Percentiles rank a stretch among this genome's conserved stretches.
Evolutionary conservation across 2,797 vertebrate genomes (phyloP).

Genomic region (Amphiprion clarkii): DNA sequence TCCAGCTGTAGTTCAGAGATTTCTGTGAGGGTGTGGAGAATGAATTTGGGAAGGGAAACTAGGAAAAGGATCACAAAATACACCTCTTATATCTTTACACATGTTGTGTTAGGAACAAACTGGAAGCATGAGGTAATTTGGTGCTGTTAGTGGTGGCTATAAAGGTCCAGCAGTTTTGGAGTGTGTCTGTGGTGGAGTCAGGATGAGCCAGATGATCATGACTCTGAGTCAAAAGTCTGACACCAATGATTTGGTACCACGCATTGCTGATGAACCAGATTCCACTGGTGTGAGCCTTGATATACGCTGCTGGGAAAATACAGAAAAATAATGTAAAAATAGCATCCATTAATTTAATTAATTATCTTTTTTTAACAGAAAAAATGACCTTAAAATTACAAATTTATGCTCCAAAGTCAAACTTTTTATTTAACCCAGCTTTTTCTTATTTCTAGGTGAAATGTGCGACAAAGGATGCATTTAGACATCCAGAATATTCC

Average conservation of each 20-base stretch:
- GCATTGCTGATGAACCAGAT: slow-evolving; percentile 1
- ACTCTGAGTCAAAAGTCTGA: slow-evolving; percentile 29
- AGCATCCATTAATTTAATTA: too few relatives aligned
- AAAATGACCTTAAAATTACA: too few relatives aligned
- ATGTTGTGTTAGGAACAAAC: neutral
- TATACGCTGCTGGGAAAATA: neutral
- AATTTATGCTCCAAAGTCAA: too few relatives aligned
- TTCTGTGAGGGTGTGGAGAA: slow-evolving; percentile 10
- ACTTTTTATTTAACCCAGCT: too few relatives aligned
- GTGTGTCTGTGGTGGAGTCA: neutral
- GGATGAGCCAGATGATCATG: slow-evolving; percentile 9
- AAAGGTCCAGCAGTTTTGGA: neutral
- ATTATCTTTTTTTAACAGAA: too few relatives aligned
- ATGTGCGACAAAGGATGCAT: too few relatives aligned
- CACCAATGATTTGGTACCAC: neutral
- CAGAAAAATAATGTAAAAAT: too few relatives aligned
- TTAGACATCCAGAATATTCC: too few relatives aligned
- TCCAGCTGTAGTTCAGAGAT: neutral
- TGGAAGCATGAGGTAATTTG: neutral
- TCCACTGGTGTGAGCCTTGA: neutral
- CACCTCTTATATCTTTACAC: neutral
- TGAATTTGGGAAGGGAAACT: neutral
- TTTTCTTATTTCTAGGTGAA: too few relatives aligned
- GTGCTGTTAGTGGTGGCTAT: neutral
- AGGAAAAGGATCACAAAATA: neutral